These are phyloP conservation scores for Gymnosoma rotundatum DNA, from an alignment of 2,888 invertebrate genomes.

Conservation along the genomic window DNA sequence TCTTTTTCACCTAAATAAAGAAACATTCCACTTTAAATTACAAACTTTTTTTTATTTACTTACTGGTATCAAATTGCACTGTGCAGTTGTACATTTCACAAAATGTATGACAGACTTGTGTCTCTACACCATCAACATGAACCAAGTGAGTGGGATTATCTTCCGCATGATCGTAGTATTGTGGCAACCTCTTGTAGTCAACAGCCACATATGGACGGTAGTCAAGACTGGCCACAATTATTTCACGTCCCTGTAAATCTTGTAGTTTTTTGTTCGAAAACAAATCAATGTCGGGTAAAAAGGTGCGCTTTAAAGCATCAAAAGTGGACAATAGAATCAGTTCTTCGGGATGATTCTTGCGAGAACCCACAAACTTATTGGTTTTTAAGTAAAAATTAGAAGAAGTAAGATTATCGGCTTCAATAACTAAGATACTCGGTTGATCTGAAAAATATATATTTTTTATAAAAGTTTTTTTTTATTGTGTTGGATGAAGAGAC, in stretches of 20 bases:
- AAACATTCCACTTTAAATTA: neutral
- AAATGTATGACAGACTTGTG: constrained; percentile 80
- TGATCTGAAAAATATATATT: constrained; percentile 75
- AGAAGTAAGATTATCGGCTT: constrained; percentile 70
- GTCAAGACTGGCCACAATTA: constrained; percentile 76
- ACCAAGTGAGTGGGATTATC: constrained; percentile 68
- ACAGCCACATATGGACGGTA: constrained; percentile 79
- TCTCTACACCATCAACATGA: constrained; percentile 84
- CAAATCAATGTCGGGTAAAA: constrained; percentile 58
- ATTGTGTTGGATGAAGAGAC: too few relatives aligned
- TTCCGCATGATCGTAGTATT: constrained; percentile 70
- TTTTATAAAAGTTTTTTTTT: too few relatives aligned
- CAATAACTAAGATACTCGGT: constrained; percentile 76
- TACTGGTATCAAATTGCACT: constrained; percentile 78
- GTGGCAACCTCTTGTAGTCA: constrained; percentile 73
- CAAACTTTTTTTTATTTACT: constrained; percentile 24
- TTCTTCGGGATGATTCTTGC: constrained; percentile 66
- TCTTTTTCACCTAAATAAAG: constrained; percentile 78
- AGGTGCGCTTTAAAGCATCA: constrained; percentile 65
- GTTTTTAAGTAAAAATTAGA: constrained; percentile 76
- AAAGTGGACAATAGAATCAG: constrained; percentile 73
- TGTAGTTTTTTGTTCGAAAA: constrained; percentile 73
- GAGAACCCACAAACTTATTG: constrained; percentile 76
- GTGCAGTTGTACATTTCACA: constrained; percentile 82
- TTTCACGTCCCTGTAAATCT: constrained; percentile 77